Evolutionary conservation across 2,797 vertebrate species (phyloP).

Genomic region (Aeoliscus strigatus): DNA sequence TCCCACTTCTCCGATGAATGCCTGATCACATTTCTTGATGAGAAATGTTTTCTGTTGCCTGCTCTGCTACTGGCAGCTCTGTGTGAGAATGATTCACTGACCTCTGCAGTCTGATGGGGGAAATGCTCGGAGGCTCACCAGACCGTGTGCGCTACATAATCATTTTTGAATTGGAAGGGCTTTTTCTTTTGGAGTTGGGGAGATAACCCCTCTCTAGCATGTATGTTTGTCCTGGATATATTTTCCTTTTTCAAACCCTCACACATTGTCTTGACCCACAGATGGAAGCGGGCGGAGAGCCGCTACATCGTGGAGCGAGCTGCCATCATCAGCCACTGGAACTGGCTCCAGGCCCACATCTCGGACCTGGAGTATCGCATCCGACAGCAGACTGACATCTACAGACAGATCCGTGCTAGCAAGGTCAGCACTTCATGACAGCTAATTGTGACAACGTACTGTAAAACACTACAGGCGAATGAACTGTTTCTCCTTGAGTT

Average conservation of each 20-base stretch:
- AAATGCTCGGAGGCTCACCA: slow-evolving; percentile 26
- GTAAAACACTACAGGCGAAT: too few species aligned
- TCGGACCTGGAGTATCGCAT: slow-evolving; percentile 99
- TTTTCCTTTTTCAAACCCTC: background rate
- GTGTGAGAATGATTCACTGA: slow-evolving; percentile 58
- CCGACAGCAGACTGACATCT: slow-evolving; percentile 96
- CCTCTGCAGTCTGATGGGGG: slow-evolving; percentile 61
- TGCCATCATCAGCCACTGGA: slow-evolving; percentile 97
- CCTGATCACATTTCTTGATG: slow-evolving; percentile 6
- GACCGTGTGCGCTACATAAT: slow-evolving; percentile 7
- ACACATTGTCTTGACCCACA: slow-evolving; percentile 41
- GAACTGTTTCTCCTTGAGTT: too few species aligned
- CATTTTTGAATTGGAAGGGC: background rate
- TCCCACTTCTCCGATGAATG: background rate
- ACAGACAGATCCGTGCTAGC: slow-evolving; percentile 90
- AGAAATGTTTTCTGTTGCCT: slow-evolving; percentile 28
- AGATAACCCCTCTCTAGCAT: too few species aligned
- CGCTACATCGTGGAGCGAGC: slow-evolving; percentile 92
- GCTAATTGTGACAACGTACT: too few species aligned
- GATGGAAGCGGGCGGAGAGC: slow-evolving; percentile 93
- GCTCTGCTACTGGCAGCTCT: slow-evolving; percentile 35
- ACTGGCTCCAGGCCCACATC: slow-evolving; percentile 98
- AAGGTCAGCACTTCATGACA: slow-evolving; percentile 83
- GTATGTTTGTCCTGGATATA: background rate
- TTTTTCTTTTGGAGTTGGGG: too few species aligned